A percentile compares a stretch with the other conserved stretches of the same genome.
Conservation (phyloP, 2,797 vertebrate genomes). For the Chanos chanos region DNA sequence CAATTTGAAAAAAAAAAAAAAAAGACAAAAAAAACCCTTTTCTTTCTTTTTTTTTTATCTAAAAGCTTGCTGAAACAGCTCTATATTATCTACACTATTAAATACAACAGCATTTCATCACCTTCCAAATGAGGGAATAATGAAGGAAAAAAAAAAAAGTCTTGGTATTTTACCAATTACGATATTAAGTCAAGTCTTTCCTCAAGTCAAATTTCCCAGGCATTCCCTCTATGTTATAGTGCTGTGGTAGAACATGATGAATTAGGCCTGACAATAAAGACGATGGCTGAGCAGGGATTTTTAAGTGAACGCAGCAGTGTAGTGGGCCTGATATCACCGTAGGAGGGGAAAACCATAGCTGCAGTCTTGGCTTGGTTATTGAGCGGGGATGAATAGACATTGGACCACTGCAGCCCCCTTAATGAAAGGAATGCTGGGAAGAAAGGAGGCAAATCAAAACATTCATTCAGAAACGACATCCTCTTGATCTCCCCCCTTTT, state of each 20-base stretch:
- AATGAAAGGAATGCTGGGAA: conserved; percentile 31
- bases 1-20: too few species aligned
- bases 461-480: conserved; percentile 31
- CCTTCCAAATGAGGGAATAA: too few species aligned
- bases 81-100: too few species aligned
- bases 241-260: conserved; percentile 28
- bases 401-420: conserved; percentile 26
- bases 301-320: conserved; percentile 60
- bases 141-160: too few species aligned
- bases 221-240: conserved; percentile 6
- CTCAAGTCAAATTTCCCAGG: background rate
- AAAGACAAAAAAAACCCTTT: too few species aligned
- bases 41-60: too few species aligned
- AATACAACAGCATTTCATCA: too few species aligned
- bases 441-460: conserved; percentile 22
- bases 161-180: too few species aligned
- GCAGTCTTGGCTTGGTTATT: conserved; percentile 21
- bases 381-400: conserved; percentile 29
- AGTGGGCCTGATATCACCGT: conserved; percentile 58
- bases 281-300: conserved; percentile 53
- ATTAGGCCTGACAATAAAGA: conserved; percentile 28
- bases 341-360: conserved; percentile 37
- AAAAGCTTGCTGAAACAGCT: too few species aligned
- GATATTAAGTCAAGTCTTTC: too few species aligned
- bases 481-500: background rate